A percentile compares a stretch with the other conserved stretches of the same genome.
These are phyloP conservation scores for Hirtodrosophila trivittata DNA, from an alignment of 2,888 invertebrate genomes.

Conservation along the genomic window DNA sequence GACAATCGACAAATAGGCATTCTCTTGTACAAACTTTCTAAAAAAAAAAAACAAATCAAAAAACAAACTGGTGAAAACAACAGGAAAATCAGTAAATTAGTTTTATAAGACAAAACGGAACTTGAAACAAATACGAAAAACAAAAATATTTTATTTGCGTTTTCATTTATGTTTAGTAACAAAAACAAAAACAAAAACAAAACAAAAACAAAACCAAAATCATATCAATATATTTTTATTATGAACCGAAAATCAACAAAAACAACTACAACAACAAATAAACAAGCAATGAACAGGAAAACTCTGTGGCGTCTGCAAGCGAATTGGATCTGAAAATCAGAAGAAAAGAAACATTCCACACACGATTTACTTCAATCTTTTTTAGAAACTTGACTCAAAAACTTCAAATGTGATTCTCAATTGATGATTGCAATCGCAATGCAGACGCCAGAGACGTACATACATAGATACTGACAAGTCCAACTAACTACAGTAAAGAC, in stretches of 20 bases:
- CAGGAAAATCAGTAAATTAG: conserved; percentile 36
- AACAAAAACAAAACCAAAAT: not conserved
- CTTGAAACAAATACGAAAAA: conserved; percentile 15
- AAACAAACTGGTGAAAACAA: conserved; percentile 33
- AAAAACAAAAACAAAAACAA: not conserved
- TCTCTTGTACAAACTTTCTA: conserved; percentile 82
- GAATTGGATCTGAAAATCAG: conserved; percentile 9
- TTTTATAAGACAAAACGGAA: conserved; percentile 54
- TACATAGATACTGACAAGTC: conserved; percentile 50
- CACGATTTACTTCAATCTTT: conserved; percentile 8
- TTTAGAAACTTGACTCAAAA: conserved; percentile 26
- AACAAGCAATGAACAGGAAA: conserved; percentile 38
- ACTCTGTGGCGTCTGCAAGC: conserved; percentile 42
- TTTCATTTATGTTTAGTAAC: conserved; percentile 25
- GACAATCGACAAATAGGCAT: conserved; percentile 85
- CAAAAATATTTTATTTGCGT: conserved; percentile 33
- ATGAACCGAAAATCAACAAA: conserved; percentile 17
- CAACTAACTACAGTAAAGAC: conserved; percentile 59
- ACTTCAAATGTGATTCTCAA: conserved; percentile 42
- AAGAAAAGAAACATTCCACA: conserved; percentile 35
- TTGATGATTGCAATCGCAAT: conserved; percentile 8
- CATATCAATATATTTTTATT: conserved; percentile 24
- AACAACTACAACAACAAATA: conserved; percentile 28
- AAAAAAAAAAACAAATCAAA: conserved; percentile 43
- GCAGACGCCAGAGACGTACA: conserved; percentile 54